Base-by-base conservation (phyloP, 2,888 invertebrate genomes). In the Papilio demoleus region DNA sequence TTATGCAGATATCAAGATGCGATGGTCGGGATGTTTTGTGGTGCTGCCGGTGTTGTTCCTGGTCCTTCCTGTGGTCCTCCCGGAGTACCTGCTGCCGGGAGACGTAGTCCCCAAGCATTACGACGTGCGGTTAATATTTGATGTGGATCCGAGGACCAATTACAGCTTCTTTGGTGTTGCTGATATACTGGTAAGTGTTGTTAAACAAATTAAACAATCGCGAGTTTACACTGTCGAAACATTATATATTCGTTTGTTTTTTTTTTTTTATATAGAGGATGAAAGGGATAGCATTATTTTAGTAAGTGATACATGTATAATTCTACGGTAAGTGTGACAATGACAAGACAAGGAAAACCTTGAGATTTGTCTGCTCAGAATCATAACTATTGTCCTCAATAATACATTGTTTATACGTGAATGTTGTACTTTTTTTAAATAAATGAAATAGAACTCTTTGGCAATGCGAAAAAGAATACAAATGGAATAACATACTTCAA, bases 101-200 rank as follows among this genome's bases (percentile, higher is more conserved):
- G 87, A 90, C 71, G 87, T 94, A 63, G 78, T 77, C 0, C 95
- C 95, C 0, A 71, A 78, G 8, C 93, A 93, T 75, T 95, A 94
- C 77, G 89, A 91, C 74, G 74, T 93, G 64, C 79, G 83, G 62
- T 76, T 88, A 31, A 73, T 79, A 17, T 90, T 89, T 71, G 88
- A 91, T 71, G 76, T 92, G 9, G 93, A 94, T 62, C 89, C 92
- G 0, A 71, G 65, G 45, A 88, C 90, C 62, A 93, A 93, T 79
- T 95, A 93, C 81, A 90, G 89, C 73, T 94, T 92, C 81, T 89
- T 85, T 62, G 95, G 94, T 6, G 87, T 93, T 65, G 94, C 94
- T 8, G 88, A 92, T 76, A 94, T 95, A 65, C 76, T 89, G 89
- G 95, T 95, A 77, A 92, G 92, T 81, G 17, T 8, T 3, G 9